Evolutionary conservation across 2,888 invertebrate genomes (phyloP).

Genomic region (Celastrina argiolus): DNA sequence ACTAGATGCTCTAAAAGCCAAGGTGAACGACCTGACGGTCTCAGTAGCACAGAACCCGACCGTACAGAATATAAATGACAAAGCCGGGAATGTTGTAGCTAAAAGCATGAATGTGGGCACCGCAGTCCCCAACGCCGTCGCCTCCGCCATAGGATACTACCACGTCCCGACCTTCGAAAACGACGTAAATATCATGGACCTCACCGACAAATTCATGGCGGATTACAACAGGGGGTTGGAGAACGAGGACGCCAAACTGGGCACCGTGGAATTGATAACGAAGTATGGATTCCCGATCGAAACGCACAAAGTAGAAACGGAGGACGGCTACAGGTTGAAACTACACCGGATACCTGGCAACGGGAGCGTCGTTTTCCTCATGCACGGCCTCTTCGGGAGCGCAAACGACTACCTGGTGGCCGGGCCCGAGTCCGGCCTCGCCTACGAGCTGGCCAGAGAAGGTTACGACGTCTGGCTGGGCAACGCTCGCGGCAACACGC

Average conservation of each 20-base stretch:
- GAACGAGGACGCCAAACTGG: constrained; percentile 16
- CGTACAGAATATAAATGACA: not conserved
- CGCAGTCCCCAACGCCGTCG: not conserved
- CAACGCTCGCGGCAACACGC: constrained; percentile 86
- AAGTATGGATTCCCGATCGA: constrained; percentile 53
- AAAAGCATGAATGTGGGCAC: not conserved
- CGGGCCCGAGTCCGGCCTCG: constrained; percentile 49
- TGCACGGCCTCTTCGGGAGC: constrained; percentile 58
- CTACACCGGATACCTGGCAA: constrained; percentile 51
- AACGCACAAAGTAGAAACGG: constrained; percentile 45
- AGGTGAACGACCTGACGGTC: not conserved
- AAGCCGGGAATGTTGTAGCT: not conserved
- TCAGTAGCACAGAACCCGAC: not conserved
- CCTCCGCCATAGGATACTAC: not conserved
- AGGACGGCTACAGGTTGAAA: constrained; percentile 51
- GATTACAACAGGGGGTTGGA: constrained; percentile 13
- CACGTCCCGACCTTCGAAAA: constrained; percentile 2
- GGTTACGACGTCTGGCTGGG: constrained; percentile 89
- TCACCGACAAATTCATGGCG: constrained; percentile 4
- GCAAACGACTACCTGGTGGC: constrained; percentile 56
- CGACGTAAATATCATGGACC: not conserved
- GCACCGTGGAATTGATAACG: constrained; percentile 28
- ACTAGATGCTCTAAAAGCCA: not conserved
- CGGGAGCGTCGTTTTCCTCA: constrained; percentile 51
- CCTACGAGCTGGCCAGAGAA: constrained; percentile 73